A percentile compares a stretch with the other conserved stretches of the same genome.
Conservation (phyloP, 2,888 invertebrate species). For the Pilophorus perplexus region DNA sequence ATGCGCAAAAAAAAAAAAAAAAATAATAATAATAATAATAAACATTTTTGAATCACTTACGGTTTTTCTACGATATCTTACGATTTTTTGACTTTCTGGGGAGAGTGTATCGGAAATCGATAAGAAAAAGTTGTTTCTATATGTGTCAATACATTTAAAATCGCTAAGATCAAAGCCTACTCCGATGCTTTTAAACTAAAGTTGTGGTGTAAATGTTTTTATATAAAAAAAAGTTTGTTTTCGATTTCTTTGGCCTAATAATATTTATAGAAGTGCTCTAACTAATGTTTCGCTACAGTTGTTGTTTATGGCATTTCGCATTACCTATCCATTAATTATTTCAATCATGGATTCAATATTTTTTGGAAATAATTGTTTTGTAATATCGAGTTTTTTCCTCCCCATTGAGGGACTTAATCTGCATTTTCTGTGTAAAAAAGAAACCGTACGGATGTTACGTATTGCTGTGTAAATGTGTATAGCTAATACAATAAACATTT, state of each 20-base stretch:
- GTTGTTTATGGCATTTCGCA: slow-evolving; percentile 27
- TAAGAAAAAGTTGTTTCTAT: slow-evolving; percentile 19
- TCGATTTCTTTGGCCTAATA: slow-evolving; percentile 32
- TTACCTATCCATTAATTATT: slow-evolving; percentile 4
- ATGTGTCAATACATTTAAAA: slow-evolving; percentile 29
- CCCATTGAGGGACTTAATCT: slow-evolving; percentile 2
- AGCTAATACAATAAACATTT: slow-evolving; percentile 18
- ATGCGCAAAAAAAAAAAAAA: too few species aligned
- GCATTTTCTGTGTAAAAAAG: slow-evolving; percentile 35
- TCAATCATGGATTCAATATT: slow-evolving; percentile 8
- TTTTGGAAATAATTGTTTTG: slow-evolving; percentile 19
- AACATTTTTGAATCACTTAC: too few species aligned
- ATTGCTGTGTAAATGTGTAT: slow-evolving; percentile 36
- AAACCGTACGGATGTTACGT: slow-evolving; percentile 30
- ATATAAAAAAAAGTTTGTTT: slow-evolving; percentile 10
- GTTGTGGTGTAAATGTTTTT: slow-evolving; percentile 31
- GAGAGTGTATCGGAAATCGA: slow-evolving; percentile 3
- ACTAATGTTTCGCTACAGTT: slow-evolving; percentile 29
- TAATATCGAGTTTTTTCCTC: slow-evolving; percentile 15
- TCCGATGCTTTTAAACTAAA: slow-evolving; percentile 35
- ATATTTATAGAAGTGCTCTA: slow-evolving; percentile 28
- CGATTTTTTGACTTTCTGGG: slow-evolving; percentile 25
- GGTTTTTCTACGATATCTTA: too few species aligned
- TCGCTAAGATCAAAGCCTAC: slow-evolving; percentile 28
- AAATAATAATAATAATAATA: too few species aligned